These are phyloP conservation scores for Aurelia sp. DNA, from an alignment of 30 jellyfish, hydroid and myxozoan species.

Conservation along the genomic window DNA sequence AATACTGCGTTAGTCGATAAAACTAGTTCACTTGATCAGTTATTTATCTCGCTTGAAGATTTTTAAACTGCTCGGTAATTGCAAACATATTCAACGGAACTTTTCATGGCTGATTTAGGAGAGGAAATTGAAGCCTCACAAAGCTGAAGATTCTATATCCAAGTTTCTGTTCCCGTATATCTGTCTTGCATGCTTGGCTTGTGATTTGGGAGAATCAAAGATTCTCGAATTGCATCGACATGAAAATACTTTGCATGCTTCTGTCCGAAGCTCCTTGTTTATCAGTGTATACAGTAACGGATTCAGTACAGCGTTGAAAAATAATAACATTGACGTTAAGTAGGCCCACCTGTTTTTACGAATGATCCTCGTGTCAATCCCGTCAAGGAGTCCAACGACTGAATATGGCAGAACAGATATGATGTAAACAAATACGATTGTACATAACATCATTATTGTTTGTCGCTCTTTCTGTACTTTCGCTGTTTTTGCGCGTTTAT, in stretches of 20 bases:
- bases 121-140: too few species aligned
- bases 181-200: not conserved
- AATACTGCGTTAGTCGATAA: too few species aligned
- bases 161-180: not conserved
- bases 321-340: constrained; percentile 29
- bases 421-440: constrained; percentile 11
- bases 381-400: constrained; percentile 13
- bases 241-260: constrained; percentile 7
- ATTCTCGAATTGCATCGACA: not conserved
- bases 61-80: too few species aligned
- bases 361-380: not conserved
- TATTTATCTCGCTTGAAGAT: too few species aligned
- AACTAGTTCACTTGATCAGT: too few species aligned
- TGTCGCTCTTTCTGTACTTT: constrained; percentile 21
- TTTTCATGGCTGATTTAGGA: too few species aligned
- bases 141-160: not conserved
- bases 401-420: constrained; percentile 25
- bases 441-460: constrained; percentile 7
- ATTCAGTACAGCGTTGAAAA: constrained; percentile 26
- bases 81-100: too few species aligned
- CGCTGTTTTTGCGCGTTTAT: not conserved
- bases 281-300: constrained; percentile 27
- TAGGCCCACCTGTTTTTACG: constrained; percentile 8
- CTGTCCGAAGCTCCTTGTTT: constrained; percentile 22
- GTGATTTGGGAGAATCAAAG: not conserved